Evolutionary conservation across 2,797 vertebrate genomes (phyloP), one percentile per base, ranked within the genome.

Genomic region (Cetoscarus ocellatus): DNA sequence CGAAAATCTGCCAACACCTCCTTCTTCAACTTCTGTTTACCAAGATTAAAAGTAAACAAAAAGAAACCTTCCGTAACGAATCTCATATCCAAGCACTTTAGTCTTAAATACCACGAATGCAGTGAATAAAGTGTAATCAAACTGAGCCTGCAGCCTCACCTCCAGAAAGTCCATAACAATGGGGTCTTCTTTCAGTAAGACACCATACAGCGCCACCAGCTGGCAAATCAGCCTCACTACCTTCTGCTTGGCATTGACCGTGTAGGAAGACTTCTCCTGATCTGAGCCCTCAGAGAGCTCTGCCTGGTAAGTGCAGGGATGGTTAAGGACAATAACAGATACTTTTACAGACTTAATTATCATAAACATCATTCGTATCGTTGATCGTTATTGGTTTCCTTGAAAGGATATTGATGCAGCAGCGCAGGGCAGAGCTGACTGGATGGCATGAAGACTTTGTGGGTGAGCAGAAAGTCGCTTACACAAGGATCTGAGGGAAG

Each of bases 371-470:
- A 44, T 36, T 62, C 27, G 3, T 7, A 39, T 3, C 15, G 39
- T 40, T 62, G 18, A 15, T 11, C 52, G 45, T 73, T 19, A 13
- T 51, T 5, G 58, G 47, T 36, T 47, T 38, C 5, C 13, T 9
- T 49, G 1, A 10, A 36, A 85, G 97, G 98, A 99, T 99, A 99
- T 95, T 98, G 97, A 79, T 97, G 95, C 66, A 96, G 95, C 44
- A 99, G 91, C 3, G 96, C 95, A 0, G 92, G 66, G 71, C 97
- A 98, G 79, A 99, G 94, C 87, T 96, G 96, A 9, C 93, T 78
- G 52, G 93, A 96, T 1, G 97, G 94, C 96, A 99, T 98, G 95
- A 98, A 98, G 70, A 98, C 91, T 12, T 94, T 95, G 88, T 98
- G 95, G 0, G 96, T 98, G 78, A 97, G 92, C 56, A 99, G 95